These are phyloP conservation scores for Probosciger aterrimus DNA, from an alignment of 2,113 vertebrate genomes.

Conservation along the genomic window DNA sequence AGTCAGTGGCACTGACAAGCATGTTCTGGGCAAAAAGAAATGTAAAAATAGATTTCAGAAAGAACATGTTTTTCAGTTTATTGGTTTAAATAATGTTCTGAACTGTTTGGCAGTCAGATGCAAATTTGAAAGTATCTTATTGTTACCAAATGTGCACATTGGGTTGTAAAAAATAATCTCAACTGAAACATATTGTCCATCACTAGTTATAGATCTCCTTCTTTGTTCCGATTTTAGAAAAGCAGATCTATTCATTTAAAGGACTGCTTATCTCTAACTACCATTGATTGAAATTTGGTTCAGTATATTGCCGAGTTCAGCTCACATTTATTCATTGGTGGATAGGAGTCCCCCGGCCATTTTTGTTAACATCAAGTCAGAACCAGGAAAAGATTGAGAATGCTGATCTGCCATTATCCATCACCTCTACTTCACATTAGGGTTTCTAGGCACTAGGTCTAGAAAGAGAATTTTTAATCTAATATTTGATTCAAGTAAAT, in stretches of 20 bases:
- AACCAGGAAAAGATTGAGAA: background rate
- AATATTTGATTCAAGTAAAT: background rate
- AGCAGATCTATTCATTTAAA: background rate
- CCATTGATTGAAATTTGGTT: background rate
- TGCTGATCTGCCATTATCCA: background rate
- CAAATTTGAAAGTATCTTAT: background rate
- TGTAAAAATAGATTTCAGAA: conserved; percentile 9
- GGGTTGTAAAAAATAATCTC: background rate
- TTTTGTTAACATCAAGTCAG: background rate
- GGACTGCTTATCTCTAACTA: background rate
- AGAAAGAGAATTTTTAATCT: conserved; percentile 29
- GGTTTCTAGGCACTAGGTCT: background rate
- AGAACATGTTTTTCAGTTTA: background rate
- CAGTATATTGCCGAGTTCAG: background rate
- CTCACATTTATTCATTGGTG: background rate
- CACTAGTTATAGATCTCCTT: background rate
- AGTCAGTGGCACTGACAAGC: background rate
- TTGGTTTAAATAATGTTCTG: background rate
- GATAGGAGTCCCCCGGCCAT: background rate
- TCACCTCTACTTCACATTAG: background rate
- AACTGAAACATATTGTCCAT: background rate
- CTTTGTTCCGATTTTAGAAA: background rate
- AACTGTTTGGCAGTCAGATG: background rate
- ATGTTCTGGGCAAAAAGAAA: background rate
- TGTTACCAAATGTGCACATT: background rate